These are phyloP conservation scores for Synanceia verrucosa DNA, from an alignment of 2,797 vertebrate species.

Conservation along the genomic window DNA sequence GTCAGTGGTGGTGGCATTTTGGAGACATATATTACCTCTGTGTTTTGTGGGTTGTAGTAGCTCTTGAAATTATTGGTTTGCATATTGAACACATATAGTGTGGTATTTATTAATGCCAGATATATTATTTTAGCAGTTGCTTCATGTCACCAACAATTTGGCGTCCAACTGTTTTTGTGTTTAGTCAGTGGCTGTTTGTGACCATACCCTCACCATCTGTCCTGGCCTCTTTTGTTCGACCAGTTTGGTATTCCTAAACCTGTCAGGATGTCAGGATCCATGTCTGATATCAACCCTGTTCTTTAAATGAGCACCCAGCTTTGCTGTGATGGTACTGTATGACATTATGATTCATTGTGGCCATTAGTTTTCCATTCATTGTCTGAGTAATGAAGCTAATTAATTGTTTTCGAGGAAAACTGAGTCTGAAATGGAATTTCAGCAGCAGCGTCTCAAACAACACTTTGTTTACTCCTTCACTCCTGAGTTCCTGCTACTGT, in stretches of 20 bases:
- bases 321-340: conserved; percentile 37
- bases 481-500: conserved; percentile 18
- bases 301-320: conserved; percentile 25
- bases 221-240: conserved; percentile 12
- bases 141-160: neutral
- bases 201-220: neutral
- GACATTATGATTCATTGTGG: conserved; percentile 47
- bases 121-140: neutral
- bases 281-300: conserved; percentile 22
- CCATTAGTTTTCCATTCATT: conserved; percentile 45
- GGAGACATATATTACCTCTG: no score
- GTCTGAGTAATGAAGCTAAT: conserved; percentile 56
- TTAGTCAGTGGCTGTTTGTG: conserved; percentile 10
- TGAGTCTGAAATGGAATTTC: conserved; percentile 58
- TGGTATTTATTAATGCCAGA: neutral
- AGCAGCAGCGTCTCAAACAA: conserved; percentile 28
- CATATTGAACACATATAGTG: neutral
- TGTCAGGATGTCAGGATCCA: conserved; percentile 9
- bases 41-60: neutral
- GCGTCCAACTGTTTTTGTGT: neutral
- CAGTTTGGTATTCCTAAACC: conserved; percentile 19
- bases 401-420: conserved; percentile 63
- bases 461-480: conserved; percentile 54
- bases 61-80: neutral
- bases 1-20: neutral